These are phyloP conservation scores for Holothuria glaberrima DNA, from an alignment of 35 echinoderm and acorn worm species.

Conservation along the genomic window DNA sequence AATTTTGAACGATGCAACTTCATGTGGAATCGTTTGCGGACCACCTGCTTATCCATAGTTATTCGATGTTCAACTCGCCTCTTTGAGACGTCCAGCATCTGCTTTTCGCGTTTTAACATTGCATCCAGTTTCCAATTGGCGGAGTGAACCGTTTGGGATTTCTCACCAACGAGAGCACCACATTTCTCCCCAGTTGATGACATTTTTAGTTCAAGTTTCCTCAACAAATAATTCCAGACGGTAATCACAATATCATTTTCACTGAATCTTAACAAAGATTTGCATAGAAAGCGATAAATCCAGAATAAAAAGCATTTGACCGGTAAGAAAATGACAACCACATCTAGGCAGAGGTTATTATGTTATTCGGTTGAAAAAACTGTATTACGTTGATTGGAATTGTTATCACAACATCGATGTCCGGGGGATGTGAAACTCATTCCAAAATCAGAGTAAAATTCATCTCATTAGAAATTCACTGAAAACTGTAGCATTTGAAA, in stretches of 20 bases:
- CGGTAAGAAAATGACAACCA: not conserved
- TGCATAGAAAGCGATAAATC: not conserved
- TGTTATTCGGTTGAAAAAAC: no score
- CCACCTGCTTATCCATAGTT: slow-evolving; percentile 82
- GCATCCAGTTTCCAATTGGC: slow-evolving; percentile 97
- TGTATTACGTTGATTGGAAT: no score
- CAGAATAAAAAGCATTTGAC: not conserved
- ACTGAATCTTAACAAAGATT: not conserved
- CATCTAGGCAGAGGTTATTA: no score
- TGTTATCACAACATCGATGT: no score
- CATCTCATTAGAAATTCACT: no score
- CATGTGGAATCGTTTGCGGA: slow-evolving; percentile 79
- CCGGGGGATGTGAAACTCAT: no score
- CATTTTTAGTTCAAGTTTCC: not conserved
- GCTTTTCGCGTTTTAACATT: slow-evolving; percentile 65
- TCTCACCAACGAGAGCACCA: slow-evolving; percentile 86
- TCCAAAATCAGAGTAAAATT: no score
- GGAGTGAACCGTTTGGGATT: slow-evolving; percentile 89
- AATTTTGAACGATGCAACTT: slow-evolving; percentile 84
- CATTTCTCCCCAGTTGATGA: slow-evolving; percentile 49
- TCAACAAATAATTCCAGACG: not conserved
- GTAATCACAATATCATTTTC: not conserved
- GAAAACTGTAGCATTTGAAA: no score
- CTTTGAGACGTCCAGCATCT: slow-evolving; percentile 83
- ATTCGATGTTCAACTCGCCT: slow-evolving; percentile 80